Evolutionary conservation across 2,797 vertebrate genomes (phyloP).

Genomic region (Gobionotothen gibberifrons): DNA sequence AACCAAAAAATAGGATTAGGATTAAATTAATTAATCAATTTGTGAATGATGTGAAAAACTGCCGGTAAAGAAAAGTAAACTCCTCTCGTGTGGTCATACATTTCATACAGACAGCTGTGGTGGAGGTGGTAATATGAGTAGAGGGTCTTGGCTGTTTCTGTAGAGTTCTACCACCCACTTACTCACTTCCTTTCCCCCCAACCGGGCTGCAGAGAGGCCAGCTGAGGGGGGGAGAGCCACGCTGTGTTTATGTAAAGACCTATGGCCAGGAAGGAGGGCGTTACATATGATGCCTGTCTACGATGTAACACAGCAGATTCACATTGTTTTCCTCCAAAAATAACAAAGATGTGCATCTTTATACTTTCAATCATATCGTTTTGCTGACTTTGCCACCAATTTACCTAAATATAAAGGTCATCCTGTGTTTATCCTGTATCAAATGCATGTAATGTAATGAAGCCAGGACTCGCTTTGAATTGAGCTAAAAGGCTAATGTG

Average conservation of each 20-base stretch:
- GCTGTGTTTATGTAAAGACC: conserved; percentile 55
- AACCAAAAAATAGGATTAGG: background rate
- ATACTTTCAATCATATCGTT: background rate
- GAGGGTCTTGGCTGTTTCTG: background rate
- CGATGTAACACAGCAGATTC: conserved; percentile 2
- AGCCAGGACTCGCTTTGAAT: background rate
- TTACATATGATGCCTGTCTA: conserved; percentile 1
- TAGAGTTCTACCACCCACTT: background rate
- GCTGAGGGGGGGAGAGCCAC: conserved; percentile 31
- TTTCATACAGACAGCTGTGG: conserved; percentile 17
- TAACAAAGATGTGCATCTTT: background rate
- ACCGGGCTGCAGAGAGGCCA: conserved; percentile 38
- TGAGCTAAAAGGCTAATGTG: background rate
- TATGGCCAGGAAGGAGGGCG: conserved; percentile 1
- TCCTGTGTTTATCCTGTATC: background rate
- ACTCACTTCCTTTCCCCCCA: conserved; percentile 31
- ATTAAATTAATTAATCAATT: background rate
- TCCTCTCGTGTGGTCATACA: background rate
- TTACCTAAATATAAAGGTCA: background rate
- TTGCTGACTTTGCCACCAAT: background rate
- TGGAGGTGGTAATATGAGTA: conserved; percentile 22
- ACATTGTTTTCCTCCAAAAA: conserved; percentile 12
- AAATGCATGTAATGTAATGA: background rate
- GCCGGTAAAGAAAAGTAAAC: background rate
- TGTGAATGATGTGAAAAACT: background rate